A percentile compares a stretch with the other conserved stretches of the same genome.
Evolutionary conservation across 2,888 invertebrate genomes (phyloP).

Genomic region (Teleiodes luculella): DNA sequence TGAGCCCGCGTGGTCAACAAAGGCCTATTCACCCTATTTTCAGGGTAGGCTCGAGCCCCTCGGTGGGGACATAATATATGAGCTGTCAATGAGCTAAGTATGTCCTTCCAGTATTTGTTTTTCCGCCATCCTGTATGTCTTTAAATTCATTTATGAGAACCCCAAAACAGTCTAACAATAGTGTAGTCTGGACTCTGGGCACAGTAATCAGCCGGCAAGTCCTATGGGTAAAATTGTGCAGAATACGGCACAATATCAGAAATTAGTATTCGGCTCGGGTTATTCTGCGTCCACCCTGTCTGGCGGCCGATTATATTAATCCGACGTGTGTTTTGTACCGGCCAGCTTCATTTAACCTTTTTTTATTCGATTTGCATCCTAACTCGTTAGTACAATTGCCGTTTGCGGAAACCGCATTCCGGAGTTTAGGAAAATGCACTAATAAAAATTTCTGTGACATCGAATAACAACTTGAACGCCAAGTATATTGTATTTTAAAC

Average conservation of each 20-base stretch:
- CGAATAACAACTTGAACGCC: too few species aligned
- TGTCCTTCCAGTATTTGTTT: too few species aligned
- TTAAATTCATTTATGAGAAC: too few species aligned
- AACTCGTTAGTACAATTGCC: background rate
- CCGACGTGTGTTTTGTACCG: slow-evolving; percentile 55
- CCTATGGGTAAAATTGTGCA: slow-evolving; percentile 7
- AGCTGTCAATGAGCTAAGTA: too few species aligned
- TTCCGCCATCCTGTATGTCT: too few species aligned
- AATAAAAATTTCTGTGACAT: too few species aligned
- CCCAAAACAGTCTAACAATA: too few species aligned
- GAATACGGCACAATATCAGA: slow-evolving; percentile 8
- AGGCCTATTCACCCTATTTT: too few species aligned
- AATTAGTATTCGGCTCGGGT: slow-evolving; percentile 60
- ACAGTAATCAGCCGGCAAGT: slow-evolving; percentile 16
- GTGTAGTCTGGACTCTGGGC: background rate
- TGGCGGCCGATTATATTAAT: slow-evolving; percentile 61
- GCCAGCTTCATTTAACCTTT: slow-evolving; percentile 22
- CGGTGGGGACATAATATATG: too few species aligned
- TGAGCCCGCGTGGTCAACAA: too few species aligned
- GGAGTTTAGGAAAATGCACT: background rate
- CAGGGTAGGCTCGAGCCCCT: too few species aligned
- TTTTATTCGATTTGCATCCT: background rate
- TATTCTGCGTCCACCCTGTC: slow-evolving; percentile 52
- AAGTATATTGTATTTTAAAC: too few species aligned
- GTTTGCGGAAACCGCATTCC: background rate